Evolutionary conservation across 2,113 vertebrate genomes (phyloP).

Genomic region (Eira barbara): DNA sequence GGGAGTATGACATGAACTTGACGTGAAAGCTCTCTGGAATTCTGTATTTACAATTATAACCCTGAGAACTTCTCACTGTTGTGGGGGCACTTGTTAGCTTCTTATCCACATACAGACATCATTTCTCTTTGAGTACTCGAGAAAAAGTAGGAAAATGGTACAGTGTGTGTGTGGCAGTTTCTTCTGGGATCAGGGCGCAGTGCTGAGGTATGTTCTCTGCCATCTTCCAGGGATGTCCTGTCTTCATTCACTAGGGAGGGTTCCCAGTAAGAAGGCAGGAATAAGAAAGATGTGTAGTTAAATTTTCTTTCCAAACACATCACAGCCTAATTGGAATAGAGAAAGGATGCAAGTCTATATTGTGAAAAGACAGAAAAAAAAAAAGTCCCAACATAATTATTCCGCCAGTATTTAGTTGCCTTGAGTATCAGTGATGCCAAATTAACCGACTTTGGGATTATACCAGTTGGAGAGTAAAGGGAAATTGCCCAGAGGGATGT

Average conservation of each 20-base stretch:
- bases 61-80: not conserved
- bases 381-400: not conserved
- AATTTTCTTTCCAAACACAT: not conserved
- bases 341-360: not conserved
- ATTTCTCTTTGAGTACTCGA: not conserved
- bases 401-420: not conserved
- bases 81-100: not conserved
- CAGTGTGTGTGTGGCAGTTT: not conserved
- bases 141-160: not conserved
- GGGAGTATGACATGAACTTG: not conserved
- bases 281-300: not conserved
- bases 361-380: not conserved
- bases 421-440: not conserved
- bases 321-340: not conserved
- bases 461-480: not conserved
- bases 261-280: not conserved
- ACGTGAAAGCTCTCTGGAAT: not conserved
- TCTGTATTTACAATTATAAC: not conserved
- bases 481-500: not conserved
- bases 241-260: not conserved
- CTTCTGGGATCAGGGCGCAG: not conserved
- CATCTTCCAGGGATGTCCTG: not conserved
- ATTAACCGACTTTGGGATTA: not conserved
- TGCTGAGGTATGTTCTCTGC: not conserved
- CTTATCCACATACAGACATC: fast-evolving